A percentile compares a stretch with the other conserved stretches of the same genome.
Evolutionary conservation across 2,888 invertebrate genomes (phyloP).

Genomic region (Busseola fusca): DNA sequence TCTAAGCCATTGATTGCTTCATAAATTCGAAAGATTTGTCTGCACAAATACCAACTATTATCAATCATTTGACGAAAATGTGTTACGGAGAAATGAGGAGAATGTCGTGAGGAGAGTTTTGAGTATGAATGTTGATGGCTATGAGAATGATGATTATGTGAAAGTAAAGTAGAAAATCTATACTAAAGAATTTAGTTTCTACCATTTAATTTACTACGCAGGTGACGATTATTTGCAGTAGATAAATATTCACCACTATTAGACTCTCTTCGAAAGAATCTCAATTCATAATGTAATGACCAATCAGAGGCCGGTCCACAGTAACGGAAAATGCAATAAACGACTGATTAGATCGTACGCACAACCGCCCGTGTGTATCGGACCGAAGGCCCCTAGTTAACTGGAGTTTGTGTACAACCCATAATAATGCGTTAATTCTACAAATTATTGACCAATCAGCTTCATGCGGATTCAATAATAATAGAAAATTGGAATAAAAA

Average conservation of each 20-base stretch:
- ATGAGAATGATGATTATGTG: too few relatives aligned
- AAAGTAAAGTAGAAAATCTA: conserved; percentile 8
- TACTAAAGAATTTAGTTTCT: conserved; percentile 16
- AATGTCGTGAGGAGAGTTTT: too few relatives aligned
- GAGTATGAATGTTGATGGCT: too few relatives aligned
- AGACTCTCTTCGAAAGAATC: conserved; percentile 39
- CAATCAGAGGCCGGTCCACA: conserved; percentile 38
- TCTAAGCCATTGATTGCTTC: too few relatives aligned
- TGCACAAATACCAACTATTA: too few relatives aligned
- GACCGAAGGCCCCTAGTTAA: conserved; percentile 53
- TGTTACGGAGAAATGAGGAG: too few relatives aligned
- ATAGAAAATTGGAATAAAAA: conserved; percentile 9
- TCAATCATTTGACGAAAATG: too few relatives aligned
- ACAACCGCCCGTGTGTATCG: conserved; percentile 58
- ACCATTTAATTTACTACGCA: not conserved
- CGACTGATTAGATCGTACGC: conserved; percentile 55
- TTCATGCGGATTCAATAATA: conserved; percentile 13
- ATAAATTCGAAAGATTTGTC: too few relatives aligned
- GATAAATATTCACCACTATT: conserved; percentile 13
- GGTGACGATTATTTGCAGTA: conserved; percentile 16
- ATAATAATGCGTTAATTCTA: conserved; percentile 40
- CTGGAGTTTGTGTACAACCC: conserved; percentile 44
- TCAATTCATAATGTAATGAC: conserved; percentile 29
- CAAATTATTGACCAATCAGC: conserved; percentile 26
- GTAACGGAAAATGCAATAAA: conserved; percentile 59